Evolutionary conservation across 1,140 invertebrate genomes (phyloP).

Genomic region (Lerema accius): DNA sequence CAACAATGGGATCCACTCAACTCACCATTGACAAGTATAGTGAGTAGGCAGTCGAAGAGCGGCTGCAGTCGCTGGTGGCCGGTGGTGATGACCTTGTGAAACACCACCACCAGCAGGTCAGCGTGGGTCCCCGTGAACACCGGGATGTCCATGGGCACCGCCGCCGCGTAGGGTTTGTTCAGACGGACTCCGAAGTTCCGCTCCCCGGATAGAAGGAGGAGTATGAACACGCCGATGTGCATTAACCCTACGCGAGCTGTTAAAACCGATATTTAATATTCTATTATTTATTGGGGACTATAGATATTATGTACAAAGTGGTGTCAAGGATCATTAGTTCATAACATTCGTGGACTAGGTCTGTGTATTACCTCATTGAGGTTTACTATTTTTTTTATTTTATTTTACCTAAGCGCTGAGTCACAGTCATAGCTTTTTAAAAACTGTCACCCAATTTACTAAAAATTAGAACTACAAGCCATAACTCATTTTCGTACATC

Average conservation of each 20-base stretch:
- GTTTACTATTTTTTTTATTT: no score
- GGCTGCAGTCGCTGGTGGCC: conserved; percentile 99
- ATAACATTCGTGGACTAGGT: no score
- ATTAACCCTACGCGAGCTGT: conserved; percentile 97
- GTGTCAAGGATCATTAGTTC: no score
- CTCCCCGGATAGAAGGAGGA: conserved; percentile 98
- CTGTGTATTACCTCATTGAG: no score
- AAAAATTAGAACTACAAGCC: no score
- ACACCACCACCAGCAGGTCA: conserved; percentile 99
- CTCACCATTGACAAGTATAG: conserved; percentile 98
- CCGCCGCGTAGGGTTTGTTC: conserved; percentile 98
- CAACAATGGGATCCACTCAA: neutral
- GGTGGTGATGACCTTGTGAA: conserved; percentile 99
- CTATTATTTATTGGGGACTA: no score
- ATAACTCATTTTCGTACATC: no score
- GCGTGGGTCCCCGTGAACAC: conserved; percentile 99
- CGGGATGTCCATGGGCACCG: conserved; percentile 99
- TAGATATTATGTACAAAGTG: no score
- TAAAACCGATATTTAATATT: no score
- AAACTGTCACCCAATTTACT: no score
- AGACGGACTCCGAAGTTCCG: conserved; percentile 99
- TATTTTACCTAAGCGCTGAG: no score
- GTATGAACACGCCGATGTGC: conserved; percentile 99
- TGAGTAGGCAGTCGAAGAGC: conserved; percentile 98
- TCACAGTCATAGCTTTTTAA: no score